These are phyloP conservation scores for Philaethria dido DNA, from an alignment of 2,888 invertebrate genomes.

Conservation along the genomic window DNA sequence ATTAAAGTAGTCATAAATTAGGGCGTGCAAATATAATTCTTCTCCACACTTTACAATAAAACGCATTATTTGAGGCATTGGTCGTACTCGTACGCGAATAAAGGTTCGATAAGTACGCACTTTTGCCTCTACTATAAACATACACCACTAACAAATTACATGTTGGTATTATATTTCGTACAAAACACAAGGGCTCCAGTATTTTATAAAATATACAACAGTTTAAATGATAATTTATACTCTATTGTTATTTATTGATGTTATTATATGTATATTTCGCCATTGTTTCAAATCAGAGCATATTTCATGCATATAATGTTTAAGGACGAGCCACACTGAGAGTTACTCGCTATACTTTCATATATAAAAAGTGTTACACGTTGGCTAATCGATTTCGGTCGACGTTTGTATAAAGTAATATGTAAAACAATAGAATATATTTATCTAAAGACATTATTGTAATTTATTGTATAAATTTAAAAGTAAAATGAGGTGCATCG, in stretches of 20 bases:
- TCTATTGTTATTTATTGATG: slow-evolving; percentile 84
- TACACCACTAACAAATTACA: slow-evolving; percentile 64
- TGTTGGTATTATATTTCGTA: slow-evolving; percentile 58
- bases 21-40: slow-evolving; percentile 12
- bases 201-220: slow-evolving; percentile 83
- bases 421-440: slow-evolving; percentile 41
- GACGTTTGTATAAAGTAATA: slow-evolving; percentile 34
- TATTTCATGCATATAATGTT: slow-evolving; percentile 83
- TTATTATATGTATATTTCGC: slow-evolving; percentile 84
- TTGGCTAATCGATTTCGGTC: slow-evolving; percentile 26
- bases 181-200: slow-evolving; percentile 77
- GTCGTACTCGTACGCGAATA: slow-evolving; percentile 18
- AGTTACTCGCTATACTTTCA: slow-evolving; percentile 41
- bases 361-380: slow-evolving; percentile 9
- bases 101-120: slow-evolving; percentile 34
- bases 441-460: slow-evolving; percentile 52
- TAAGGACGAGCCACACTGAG: slow-evolving; percentile 60
- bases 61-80: slow-evolving; percentile 25
- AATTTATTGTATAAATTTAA: slow-evolving; percentile 61
- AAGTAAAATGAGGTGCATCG: slow-evolving; percentile 56
- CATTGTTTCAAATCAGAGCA: slow-evolving; percentile 84
- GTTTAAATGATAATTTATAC: slow-evolving; percentile 84
- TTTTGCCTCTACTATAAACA: slow-evolving; percentile 49
- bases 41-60: slow-evolving; percentile 24
- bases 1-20: slow-evolving; percentile 26